A percentile compares a stretch with the other conserved stretches of the same genome.
phyloP scores from a whole-genome alignment of 2,888 invertebrate genomes.

The Cryptocheilus praepositus region DNA sequence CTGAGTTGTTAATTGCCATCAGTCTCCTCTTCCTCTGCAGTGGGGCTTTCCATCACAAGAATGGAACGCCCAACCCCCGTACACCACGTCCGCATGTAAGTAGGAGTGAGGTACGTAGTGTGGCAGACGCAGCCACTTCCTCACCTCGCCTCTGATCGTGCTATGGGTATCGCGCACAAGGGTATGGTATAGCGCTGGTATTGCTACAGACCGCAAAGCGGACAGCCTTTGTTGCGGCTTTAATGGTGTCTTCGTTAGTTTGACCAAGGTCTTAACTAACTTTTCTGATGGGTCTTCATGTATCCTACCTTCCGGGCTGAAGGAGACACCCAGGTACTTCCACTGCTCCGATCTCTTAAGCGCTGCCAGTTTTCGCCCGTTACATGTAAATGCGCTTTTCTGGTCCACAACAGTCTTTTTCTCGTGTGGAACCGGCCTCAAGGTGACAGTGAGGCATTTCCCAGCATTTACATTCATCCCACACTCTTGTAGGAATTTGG shows the following conservation, averaged over 20 bases:
- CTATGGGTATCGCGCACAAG: no score
- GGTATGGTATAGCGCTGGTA: constrained; percentile 55
- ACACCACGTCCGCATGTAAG: no score
- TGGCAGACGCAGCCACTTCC: constrained; percentile 56
- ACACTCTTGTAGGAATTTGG: constrained; percentile 5
- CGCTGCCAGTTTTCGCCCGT: constrained; percentile 12
- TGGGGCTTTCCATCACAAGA: no score
- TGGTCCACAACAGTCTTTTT: constrained; percentile 26
- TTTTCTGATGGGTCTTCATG: background rate
- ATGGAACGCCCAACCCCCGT: no score
- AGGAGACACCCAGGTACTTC: constrained; percentile 33
- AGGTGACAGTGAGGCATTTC: constrained; percentile 20
- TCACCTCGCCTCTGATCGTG: no score
- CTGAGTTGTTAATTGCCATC: no score
- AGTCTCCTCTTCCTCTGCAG: no score
- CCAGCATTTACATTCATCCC: constrained; percentile 19
- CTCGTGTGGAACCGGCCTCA: constrained; percentile 11
- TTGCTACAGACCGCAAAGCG: constrained; percentile 22
- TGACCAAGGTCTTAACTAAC: background rate
- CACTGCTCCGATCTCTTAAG: constrained; percentile 25
- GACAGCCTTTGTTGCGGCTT: constrained; percentile 43
- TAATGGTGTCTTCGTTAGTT: constrained; percentile 20
- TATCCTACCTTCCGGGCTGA: constrained; percentile 21
- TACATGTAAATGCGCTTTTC: constrained; percentile 5
- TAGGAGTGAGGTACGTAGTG: no score